Evolutionary conservation across 2,113 vertebrate genomes (phyloP), one percentile per base, ranked within the genome.

Genomic region (Nettapus auritus): DNA sequence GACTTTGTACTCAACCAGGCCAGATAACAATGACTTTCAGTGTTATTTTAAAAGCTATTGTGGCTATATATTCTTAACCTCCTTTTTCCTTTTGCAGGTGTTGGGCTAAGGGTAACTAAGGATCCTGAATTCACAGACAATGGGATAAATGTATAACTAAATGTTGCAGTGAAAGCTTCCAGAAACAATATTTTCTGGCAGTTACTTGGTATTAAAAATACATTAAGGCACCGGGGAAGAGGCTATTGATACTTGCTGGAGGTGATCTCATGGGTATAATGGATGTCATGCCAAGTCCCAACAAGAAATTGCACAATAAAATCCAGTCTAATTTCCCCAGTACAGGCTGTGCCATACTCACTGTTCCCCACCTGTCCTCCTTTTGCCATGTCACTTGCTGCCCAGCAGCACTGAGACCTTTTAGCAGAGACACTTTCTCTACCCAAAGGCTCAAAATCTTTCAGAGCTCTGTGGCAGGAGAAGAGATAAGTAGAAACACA

Each of bases 201-300:
- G 84, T 79, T 87, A 82, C 5, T 21, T 55, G 52, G 8, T 96
- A 96, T 96, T 96, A 96, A 97, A 96, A 96, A 97, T 93, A 92
- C 88, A 96, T 95, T 81, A 96, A 84, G 86, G 81, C 50, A 34
- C 66, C 83, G 57, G 71, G 64, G 70, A 92, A 87, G 59, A 93
- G 63, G 50, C 81, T 94, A 96, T 92, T 94, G 96, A 88, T 96
- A 89, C 86, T 92, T 6, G 1, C 50, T 94, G 78, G 81, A 86
- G 81, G 69, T 90, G 89, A 93, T 94, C 94, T 95, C 93, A 85
- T 79, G 80, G 70, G 69, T 87, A 79, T 73, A 96, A 90, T 50
- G 70, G 83, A 95, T 90, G 88, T 95, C 83, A 88, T 2, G 8
- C 77, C 83, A 92, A 97, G 92, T 85, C 83, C 94, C 44, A 55